Evolutionary conservation across 2,888 invertebrate species (phyloP), one percentile per base, ranked within the genome.

Genomic region (Acanthosoma haemorrhoidale): DNA sequence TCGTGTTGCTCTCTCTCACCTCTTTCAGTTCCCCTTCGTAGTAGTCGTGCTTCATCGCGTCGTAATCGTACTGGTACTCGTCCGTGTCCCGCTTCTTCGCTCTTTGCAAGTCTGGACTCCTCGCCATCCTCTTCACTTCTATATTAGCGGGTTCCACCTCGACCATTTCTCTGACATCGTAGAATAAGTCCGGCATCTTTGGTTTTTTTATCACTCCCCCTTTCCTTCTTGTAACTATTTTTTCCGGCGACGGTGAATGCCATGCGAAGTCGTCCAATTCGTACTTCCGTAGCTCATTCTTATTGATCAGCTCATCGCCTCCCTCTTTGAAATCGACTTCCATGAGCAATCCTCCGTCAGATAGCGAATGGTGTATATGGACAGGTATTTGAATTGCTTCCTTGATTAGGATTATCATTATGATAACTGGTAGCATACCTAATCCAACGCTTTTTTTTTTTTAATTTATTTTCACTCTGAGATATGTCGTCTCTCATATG

Each of bases 261-360:
- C 25, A 29, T 3, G 16, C 15, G 2, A 41, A 8, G 9, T 64
- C 29, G 1, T 36, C 25, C 36, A 64, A 29, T 15, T 31, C 25
- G 41, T 64, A 41, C 15, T 36, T 25, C 16, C 41, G 9, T 16
- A 64, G 11, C 41, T 64, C 64, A 15, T 31, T 36, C 39, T 25
- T 41, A 15, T 16, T 25, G 29, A 64, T 64, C 13, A 25, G 6
- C 9, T 64, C 64, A 15, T 64, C 39, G 4, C 15, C 39, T 39
- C 41, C 64, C n/a, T 64, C 15, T 21, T 34, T 39, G 5, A 29
- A n/a, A 41, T 41, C 29, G n/a, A 64, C 15, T 64, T 64, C 64
- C 18, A 64, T 64, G 15, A 64, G 21, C 3, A 25, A 29, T 2
- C 64, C 64, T 16, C n/a, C 39, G 5, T 41, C 64, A 11, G 39